Evolutionary conservation across 2,797 vertebrate genomes (phyloP).

Genomic region (Gymnoscopelus microlampas): DNA sequence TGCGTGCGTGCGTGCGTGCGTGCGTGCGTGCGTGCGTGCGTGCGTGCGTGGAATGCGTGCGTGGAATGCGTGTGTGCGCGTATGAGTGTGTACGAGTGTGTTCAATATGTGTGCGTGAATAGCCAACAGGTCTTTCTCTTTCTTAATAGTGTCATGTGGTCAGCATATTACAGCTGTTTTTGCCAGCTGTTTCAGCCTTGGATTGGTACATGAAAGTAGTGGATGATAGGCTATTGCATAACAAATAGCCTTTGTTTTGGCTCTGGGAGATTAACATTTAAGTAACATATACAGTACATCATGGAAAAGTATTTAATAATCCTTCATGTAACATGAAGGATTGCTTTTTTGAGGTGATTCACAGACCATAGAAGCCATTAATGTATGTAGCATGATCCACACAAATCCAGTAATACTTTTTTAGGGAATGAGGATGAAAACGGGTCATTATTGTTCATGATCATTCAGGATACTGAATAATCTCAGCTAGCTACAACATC

Average conservation of each 20-base stretch:
- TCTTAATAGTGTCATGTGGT: constrained; percentile 34
- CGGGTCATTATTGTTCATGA: too few relatives aligned
- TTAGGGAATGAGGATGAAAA: too few relatives aligned
- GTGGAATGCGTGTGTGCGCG: background rate
- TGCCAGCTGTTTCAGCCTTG: constrained; percentile 9
- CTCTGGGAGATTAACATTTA: constrained; percentile 21
- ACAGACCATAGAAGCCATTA: too few relatives aligned
- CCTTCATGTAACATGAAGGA: background rate
- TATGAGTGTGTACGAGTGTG: constrained; percentile 4
- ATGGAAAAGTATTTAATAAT: constrained; percentile 1
- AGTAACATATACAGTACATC: background rate
- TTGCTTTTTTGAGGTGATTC: background rate
- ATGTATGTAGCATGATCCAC: too few relatives aligned
- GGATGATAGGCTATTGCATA: constrained; percentile 38
- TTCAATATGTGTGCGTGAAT: background rate
- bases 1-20: background rate
- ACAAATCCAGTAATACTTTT: too few relatives aligned
- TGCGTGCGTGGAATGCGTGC: background rate
- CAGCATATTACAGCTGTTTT: constrained; percentile 29
- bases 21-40: background rate
- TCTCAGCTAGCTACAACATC: too few relatives aligned
- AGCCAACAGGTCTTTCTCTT: background rate
- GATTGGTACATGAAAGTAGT: constrained; percentile 19
- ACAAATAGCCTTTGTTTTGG: constrained; percentile 42
- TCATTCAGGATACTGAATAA: too few relatives aligned